phyloP scores from a whole-genome alignment of 2,888 invertebrate genomes.

The Eulithis testata region DNA sequence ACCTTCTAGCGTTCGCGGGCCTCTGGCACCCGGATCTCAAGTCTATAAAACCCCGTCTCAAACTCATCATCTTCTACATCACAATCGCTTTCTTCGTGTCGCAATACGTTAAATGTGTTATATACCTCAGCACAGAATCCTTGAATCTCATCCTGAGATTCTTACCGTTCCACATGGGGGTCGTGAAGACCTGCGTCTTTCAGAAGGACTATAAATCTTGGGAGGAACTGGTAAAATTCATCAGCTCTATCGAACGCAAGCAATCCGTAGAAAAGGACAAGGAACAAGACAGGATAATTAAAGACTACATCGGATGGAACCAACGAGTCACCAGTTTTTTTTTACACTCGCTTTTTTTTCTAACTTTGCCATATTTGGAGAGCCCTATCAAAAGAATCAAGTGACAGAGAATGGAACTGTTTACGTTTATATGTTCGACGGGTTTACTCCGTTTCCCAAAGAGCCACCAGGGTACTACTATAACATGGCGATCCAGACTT shows the following conservation, averaged over 20 bases:
- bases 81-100: conserved; percentile 58
- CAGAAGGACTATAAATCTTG: conserved; percentile 57
- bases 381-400: conserved; percentile 62
- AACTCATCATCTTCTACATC: conserved; percentile 52
- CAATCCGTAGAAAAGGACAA: conserved; percentile 48
- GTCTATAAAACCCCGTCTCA: conserved; percentile 45
- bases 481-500: conserved; percentile 60
- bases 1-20: conserved; percentile 53
- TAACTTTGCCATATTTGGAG: conserved; percentile 59
- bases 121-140: conserved; percentile 49
- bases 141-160: conserved; percentile 60
- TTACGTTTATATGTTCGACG: conserved; percentile 63
- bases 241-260: conserved; percentile 56
- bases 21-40: conserved; percentile 58
- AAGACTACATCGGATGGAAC: conserved; percentile 53
- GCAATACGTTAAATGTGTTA: conserved; percentile 60
- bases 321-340: conserved; percentile 63
- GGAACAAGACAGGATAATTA: conserved; percentile 45
- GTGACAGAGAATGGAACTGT: conserved; percentile 55
- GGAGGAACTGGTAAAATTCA: conserved; percentile 56
- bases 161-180: conserved; percentile 67
- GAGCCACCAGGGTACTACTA: conserved; percentile 65
- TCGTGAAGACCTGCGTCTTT: conserved; percentile 60
- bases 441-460: conserved; percentile 57
- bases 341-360: conserved; percentile 59